phyloP scores from a whole-genome alignment of 2,797 vertebrate species.

The Neomorphus geoffroyi region DNA sequence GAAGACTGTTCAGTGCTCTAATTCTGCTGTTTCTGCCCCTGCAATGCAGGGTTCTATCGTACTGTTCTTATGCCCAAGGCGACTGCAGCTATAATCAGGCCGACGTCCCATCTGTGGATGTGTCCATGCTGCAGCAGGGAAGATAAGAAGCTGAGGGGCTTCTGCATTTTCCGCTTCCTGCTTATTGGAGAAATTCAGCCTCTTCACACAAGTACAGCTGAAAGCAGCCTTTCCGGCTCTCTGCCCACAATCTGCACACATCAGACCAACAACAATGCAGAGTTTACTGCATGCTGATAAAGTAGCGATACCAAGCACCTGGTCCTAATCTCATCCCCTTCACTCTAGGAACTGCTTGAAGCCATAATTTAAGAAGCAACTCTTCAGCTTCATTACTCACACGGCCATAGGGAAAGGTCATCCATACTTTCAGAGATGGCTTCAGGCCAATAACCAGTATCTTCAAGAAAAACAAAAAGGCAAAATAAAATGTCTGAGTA shows the following conservation, averaged over 20 bases:
- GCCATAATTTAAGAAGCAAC: not conserved
- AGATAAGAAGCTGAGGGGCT: not conserved
- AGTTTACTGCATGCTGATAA: not conserved
- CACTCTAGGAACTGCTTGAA: not conserved
- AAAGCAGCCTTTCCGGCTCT: not conserved
- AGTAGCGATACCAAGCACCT: not conserved
- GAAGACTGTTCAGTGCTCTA: not conserved
- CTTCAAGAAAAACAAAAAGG: constrained; percentile 68
- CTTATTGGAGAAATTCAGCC: not conserved
- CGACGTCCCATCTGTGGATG: not conserved
- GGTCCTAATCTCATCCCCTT: not conserved
- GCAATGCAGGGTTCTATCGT: not conserved
- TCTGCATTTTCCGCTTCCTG: not conserved
- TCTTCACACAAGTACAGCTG: not conserved
- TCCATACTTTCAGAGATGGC: constrained; percentile 95
- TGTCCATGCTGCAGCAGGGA: not conserved
- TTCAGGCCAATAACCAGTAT: constrained; percentile 96
- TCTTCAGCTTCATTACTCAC: constrained; percentile 73
- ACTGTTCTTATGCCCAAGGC: not conserved
- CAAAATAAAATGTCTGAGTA: not conserved
- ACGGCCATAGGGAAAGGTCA: constrained; percentile 95
- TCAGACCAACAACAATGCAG: not conserved
- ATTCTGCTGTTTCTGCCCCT: not conserved
- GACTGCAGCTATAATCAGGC: not conserved
- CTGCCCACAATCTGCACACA: not conserved